Conservation (phyloP, 2,113 vertebrate species). For the cattle (Bos taurus) region ARS-UCD2.0 NC_037344.1:61371001-61371500, state of each 20-base stretch:
- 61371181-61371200: accelerated
- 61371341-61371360: background rate
- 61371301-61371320: background rate
- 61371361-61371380: background rate
- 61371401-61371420: background rate
- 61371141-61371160: accelerated
- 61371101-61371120: background rate
- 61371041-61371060: background rate
- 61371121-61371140: background rate
- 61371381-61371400: background rate
- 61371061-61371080: too few relatives aligned
- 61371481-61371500: background rate
- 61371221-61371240: background rate
- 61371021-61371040: background rate
- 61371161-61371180: accelerated
- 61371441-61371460: accelerated
- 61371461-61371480: background rate
- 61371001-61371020: accelerated
- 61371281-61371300: background rate
- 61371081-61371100: background rate
- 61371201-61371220: background rate
- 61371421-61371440: background rate
- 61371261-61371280: background rate
- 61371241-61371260: background rate
- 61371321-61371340: background rate